Percentiles rank a stretch among this genome's conserved stretches.
Evolutionary conservation across 2,888 invertebrate species (phyloP).

Genomic region (Drosophila fungiperda): DNA sequence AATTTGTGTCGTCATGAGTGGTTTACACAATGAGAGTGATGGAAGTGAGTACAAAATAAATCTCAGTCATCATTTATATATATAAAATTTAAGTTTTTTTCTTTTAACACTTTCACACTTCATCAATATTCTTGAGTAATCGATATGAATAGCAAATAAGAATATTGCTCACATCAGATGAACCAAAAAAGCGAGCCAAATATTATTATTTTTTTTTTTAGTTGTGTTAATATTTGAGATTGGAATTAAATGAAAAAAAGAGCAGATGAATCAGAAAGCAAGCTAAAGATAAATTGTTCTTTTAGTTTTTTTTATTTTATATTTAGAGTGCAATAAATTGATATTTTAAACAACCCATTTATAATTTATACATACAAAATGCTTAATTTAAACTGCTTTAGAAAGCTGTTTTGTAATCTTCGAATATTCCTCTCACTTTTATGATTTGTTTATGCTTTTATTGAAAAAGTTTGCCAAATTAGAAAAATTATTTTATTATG

Average conservation of each 20-base stretch:
- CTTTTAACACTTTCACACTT: neutral
- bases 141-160: accelerated
- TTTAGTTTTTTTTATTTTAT: neutral
- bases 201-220: neutral
- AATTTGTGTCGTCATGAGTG: constrained; percentile 74
- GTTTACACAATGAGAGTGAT: constrained; percentile 65
- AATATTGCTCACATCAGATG: neutral
- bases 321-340: too few relatives aligned
- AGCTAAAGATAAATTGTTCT: neutral
- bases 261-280: too few relatives aligned
- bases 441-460: neutral
- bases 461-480: neutral
- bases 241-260: too few relatives aligned
- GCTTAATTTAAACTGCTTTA: neutral
- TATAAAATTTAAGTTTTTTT: neutral
- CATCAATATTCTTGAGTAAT: neutral
- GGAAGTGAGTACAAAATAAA: constrained; percentile 59
- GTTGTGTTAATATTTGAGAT: too few relatives aligned
- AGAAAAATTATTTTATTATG: neutral
- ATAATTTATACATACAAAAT: neutral
- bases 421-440: neutral
- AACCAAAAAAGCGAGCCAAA: neutral
- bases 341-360: neutral
- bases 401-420: neutral
- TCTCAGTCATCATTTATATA: neutral